Evolutionary conservation across 2,888 invertebrate genomes (phyloP), one percentile per base, ranked within the genome.

Genomic region (Pycnomerus fuliginosus): DNA sequence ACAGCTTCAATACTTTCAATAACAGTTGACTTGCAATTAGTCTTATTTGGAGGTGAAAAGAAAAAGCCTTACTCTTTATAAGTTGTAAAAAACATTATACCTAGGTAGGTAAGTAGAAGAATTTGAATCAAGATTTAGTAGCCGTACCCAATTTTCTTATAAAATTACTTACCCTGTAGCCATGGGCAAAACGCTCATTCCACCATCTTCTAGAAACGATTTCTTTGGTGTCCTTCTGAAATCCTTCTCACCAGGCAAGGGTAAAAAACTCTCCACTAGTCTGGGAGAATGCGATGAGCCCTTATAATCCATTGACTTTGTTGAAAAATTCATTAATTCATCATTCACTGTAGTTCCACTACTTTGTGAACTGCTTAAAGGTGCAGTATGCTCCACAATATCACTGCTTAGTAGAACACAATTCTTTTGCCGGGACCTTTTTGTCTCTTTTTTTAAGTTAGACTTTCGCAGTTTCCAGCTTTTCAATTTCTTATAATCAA

Each of bases 201-300:
- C 79, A 2, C 79, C 79, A 62, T 78, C 78, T 59, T 80, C 80
- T 53, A 80, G 78, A 52, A 80, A 80, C 47, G 76, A 76, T 59
- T 77, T 78, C 50, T 74, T 74, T n/a, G 76, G 73, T 15, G 68
- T 64, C 49, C 72, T 70, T 16, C 60, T 62, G 25, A 69, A 69
- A 48, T 76, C 76, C 50, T 76, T 77, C 46, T 75, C 74, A 13
- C 75, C 76, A 20, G 64, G 52, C 50, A 62, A 60, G 15, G 69
- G 61, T 22, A 68, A 50, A 50, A 71, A 70, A 31, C 64, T 63
- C 52, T 72, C 72, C 7, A 70, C 65, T 32, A 64, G 67, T 51
- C 64, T 42, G 33, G 68, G 60, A 49, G 63, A 64, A 44, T 58
- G 55, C 34, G 61, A 44, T 13, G 59, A 53, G 30, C 53, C 54